These are phyloP conservation scores for Megathymus violae DNA, from an alignment of 1,140 invertebrate species.

Conservation along the genomic window DNA sequence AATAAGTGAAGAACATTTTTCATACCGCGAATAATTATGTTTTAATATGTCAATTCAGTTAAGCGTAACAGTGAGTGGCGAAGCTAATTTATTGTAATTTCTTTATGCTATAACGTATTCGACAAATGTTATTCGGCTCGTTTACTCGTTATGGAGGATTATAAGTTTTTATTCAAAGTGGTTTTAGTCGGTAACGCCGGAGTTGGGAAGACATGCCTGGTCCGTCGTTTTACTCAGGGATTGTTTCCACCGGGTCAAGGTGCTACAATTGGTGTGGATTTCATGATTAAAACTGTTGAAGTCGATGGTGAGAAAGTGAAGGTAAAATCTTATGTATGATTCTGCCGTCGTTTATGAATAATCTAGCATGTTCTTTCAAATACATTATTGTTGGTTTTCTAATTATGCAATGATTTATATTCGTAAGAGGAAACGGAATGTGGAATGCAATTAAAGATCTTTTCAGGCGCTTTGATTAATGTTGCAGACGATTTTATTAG, in stretches of 20 bases:
- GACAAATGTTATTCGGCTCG: conserved; percentile 69
- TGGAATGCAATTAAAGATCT: conserved; percentile 24
- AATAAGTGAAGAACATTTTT: conserved; percentile 55
- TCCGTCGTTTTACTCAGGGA: conserved; percentile 95
- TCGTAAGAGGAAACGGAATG: conserved; percentile 16
- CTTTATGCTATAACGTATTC: conserved; percentile 54
- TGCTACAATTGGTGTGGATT: conserved; percentile 99
- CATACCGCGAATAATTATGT: conserved; percentile 57
- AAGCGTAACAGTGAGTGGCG: conserved; percentile 69
- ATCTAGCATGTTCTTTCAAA: too few relatives aligned
- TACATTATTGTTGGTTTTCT: conserved; percentile 15
- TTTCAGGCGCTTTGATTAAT: not conserved
- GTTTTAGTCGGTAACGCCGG: conserved; percentile 97
- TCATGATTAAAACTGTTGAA: conserved; percentile 99
- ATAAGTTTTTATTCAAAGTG: conserved; percentile 99
- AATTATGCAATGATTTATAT: conserved; percentile 26
- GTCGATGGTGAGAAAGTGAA: conserved; percentile 99
- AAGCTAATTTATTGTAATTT: conserved; percentile 62
- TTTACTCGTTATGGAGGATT: conserved; percentile 93
- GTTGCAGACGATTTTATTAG: conserved; percentile 5
- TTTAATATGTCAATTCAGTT: conserved; percentile 61
- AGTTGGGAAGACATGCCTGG: conserved; percentile 97
- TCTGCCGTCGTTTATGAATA: too few relatives aligned
- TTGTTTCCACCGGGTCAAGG: conserved; percentile 98
- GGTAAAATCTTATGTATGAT: too few relatives aligned